Base-by-base conservation (phyloP, 2,888 invertebrate genomes). In the Cantharis flavilabris region DNA sequence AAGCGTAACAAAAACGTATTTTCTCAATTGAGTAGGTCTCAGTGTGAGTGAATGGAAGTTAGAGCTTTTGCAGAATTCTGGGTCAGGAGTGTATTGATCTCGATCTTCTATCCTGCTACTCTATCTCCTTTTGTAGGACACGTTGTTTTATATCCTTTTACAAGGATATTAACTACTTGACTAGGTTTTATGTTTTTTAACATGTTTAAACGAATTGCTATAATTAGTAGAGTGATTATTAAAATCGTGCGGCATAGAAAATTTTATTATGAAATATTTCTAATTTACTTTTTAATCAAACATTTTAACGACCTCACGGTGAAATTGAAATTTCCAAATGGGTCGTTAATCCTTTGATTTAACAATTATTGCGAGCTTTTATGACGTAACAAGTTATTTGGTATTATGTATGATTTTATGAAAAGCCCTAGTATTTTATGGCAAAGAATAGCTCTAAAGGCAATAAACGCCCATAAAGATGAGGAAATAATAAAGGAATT, bases 61-160 rank as follows among this genome's bases (percentile, higher is more conserved):
- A 72, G 77, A 74, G 76, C 76, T 76, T 80, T 81, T 79, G 79
- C 82, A 81, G 82, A 83, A 83, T 84, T 84, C 83, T 85, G 83
- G 85, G 84, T 85, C 85, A 84, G 83, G 83, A 84, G 83, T 84
- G 84, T 85, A 85, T 85, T 85, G 85, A 85, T 85, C 84, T 80
- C 82, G 79, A 80, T 81, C 83, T 81, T 81, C 81, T 81, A 83
- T 82, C 81, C 82, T 20, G 63, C 33, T 70, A 20, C 70, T 72
- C 72, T 70, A 70, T 73, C 81, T 77, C 75, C 75, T 80, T 75
- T 78, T 77, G 71, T 75, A 72, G 70, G 73, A 69, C 73, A 70
- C 64, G 70, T 69, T 65, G 72, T 20, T 70, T 20, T 62, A 49
- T 70, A 49, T 70, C 20, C 49, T 33, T 18, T 70, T 70, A 70